A percentile compares a stretch with the other conserved stretches of the same genome.
Conservation (phyloP, 2,888 invertebrate genomes). For the Arrhopalites spinosus region DNA sequence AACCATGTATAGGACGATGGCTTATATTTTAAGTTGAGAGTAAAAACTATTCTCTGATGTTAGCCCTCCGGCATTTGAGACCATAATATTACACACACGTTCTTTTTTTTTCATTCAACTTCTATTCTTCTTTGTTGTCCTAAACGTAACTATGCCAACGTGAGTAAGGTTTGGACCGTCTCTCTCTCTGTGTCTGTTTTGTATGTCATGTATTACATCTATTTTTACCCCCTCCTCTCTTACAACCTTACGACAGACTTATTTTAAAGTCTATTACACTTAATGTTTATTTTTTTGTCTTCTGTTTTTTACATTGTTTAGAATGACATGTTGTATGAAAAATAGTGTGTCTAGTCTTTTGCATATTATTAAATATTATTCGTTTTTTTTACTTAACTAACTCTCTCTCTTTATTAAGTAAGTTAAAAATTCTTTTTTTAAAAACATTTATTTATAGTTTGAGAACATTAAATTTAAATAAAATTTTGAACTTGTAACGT, state of each 20-base stretch:
- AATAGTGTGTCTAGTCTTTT: no score
- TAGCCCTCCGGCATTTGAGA: not conserved
- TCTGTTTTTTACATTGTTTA: not conserved
- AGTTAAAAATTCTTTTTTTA: no score
- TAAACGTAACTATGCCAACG: conserved; percentile 5
- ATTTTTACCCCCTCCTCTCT: conserved; percentile 14
- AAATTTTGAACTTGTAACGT: no score
- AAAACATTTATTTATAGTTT: no score
- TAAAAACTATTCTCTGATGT: not conserved
- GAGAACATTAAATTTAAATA: no score
- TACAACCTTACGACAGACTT: not conserved
- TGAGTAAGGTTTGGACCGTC: conserved; percentile 7
- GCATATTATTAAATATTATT: no score
- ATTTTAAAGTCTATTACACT: not conserved
- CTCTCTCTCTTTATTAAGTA: no score
- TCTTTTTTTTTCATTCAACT: not conserved
- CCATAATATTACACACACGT: not conserved
- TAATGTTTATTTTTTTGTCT: not conserved
- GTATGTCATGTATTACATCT: no score
- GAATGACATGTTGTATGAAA: no score
- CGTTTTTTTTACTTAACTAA: no score
- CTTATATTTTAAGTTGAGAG: not conserved
- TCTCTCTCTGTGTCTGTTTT: conserved; percentile 7
- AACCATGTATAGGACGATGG: no score
- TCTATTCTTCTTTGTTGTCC: not conserved